Base-by-base conservation (phyloP, 2,113 vertebrate species). In the Ancistrus triradiatus region DNA sequence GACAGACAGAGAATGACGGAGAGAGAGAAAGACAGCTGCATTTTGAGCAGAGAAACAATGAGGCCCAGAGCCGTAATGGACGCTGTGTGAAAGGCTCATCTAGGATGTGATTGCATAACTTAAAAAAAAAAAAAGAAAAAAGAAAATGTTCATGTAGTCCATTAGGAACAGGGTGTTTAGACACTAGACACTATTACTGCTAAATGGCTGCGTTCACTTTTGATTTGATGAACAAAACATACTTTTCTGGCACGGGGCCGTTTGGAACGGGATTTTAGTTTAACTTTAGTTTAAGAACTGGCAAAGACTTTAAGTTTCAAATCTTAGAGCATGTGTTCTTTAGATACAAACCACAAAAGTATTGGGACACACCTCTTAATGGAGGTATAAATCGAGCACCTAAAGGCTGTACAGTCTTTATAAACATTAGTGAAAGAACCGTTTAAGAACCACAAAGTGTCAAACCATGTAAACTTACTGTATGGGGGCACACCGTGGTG, bases 31-130 rank as follows among this genome's bases (percentile, higher is more conserved):
- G 53, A 74, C 43, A 58, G 37, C 56, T 43, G 58, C 67, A 62
- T 77, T 76, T 70, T 69, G n/a, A 76, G 63, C 22, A 46, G n/a
- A 59, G 64, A 68, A 70, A 77, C 74, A 77, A 73, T 66, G 52
- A 67, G 21, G 56, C 53, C 47, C 33, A 18, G 24, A 53, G 66
- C 62, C 55, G 66, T 35, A 59, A 59, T 73, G 53, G 70, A 47
- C 68, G 18, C 53, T 57, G 57, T 50, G 61, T 64, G 63, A 75
- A 71, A 64, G 67, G 38, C 51, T 44, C 37, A 58, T 58, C 50
- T 47, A 55, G 57, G 46, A 62, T 40, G 63, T 69, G 61, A 74
- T 77, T 77, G 69, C 72, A 72, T 77, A 74, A 74, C 75, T 65
- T 66, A 62, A 51, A 58, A 69, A 53, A 69, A 40, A 43, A 19